phyloP scores from a whole-genome alignment of 1,140 invertebrate species.

The Ips nitidus region DNA sequence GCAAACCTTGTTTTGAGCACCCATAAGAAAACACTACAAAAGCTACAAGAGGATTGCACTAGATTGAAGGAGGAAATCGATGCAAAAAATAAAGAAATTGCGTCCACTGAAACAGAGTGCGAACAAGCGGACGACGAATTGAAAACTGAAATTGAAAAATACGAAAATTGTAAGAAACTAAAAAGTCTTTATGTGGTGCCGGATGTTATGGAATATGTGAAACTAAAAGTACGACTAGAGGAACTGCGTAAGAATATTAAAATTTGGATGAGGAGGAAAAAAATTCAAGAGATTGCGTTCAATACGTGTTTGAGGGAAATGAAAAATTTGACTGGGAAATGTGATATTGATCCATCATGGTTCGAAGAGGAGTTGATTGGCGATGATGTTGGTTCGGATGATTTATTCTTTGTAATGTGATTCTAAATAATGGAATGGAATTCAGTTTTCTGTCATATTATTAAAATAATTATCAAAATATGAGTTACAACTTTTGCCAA shows the following conservation, averaged over 20 bases:
- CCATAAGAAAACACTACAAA: constrained; percentile 44
- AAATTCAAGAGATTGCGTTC: constrained; percentile 50
- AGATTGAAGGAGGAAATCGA: constrained; percentile 35
- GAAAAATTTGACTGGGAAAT: constrained; percentile 43
- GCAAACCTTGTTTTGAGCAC: constrained; percentile 44
- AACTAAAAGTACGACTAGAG: constrained; percentile 54
- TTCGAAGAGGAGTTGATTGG: constrained; percentile 23
- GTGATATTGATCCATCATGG: constrained; percentile 36
- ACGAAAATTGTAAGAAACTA: constrained; percentile 37
- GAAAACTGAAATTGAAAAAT: constrained; percentile 36
- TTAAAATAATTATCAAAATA: too few relatives aligned
- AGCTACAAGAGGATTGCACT: constrained; percentile 39
- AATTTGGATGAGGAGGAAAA: constrained; percentile 53
- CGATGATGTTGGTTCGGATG: too few relatives aligned
- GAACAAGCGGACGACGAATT: constrained; percentile 37
- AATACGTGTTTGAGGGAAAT: constrained; percentile 41
- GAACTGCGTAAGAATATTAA: constrained; percentile 56
- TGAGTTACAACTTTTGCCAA: too few relatives aligned
- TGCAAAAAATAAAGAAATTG: constrained; percentile 37
- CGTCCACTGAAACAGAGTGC: constrained; percentile 37
- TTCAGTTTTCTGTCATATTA: too few relatives aligned
- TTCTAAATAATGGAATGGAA: too few relatives aligned
- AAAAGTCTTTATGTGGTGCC: constrained; percentile 51
- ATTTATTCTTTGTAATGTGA: too few relatives aligned
- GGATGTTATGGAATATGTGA: constrained; percentile 59